Base-by-base conservation (phyloP, 2,797 vertebrate genomes). In the Tympanoctomys barrerae region DNA sequence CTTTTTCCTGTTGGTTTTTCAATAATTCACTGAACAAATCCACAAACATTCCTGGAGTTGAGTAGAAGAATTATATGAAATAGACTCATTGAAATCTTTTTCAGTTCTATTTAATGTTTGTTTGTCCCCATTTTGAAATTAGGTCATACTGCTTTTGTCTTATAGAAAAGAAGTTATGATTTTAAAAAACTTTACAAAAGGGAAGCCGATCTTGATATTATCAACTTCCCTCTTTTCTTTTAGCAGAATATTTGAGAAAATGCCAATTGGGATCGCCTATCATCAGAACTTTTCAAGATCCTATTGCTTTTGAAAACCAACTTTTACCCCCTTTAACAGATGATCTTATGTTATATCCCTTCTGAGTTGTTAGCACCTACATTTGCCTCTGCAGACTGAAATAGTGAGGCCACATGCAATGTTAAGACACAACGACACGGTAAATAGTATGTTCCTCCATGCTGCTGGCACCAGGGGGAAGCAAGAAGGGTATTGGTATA, bases 211-310 rank as follows among this genome's bases (percentile, higher is more conserved):
- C 96, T 93, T 95, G 98, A 98, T 98, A 86, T 96, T 98, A 98
- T 98, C 98, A 98, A 98, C 98, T 98, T 98, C 98, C 98, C 97
- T 98, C 97, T 98, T 97, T 98, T 95, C 98, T 98, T 98, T 98
- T 97, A 97, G 96, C 96, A 97, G 97, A 98, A 98, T 98, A 97
- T 98, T 98, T 98, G 98, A 98, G 98, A 98, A 98, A 98, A 97
- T 97, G 98, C 98, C 98, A 98, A 96, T 97, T 97, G 96, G 96
- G 98, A 81, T 97, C 75, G 62, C 97, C 97, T 98, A 97, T 98
- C 98, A 98, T 98, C 95, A 96, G 87, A 96, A 97, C 94, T 97
- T 93, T 98, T 96, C 94, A 95, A 97, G 94, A 97, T 97, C 93
- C 89, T 92, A 89, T 93, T 92, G 93, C 42, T 49, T 96, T 95